Evolutionary conservation across 1,140 invertebrate species (phyloP), one percentile per base, ranked within the genome.

Genomic region (Drosophila subobscura): DNA sequence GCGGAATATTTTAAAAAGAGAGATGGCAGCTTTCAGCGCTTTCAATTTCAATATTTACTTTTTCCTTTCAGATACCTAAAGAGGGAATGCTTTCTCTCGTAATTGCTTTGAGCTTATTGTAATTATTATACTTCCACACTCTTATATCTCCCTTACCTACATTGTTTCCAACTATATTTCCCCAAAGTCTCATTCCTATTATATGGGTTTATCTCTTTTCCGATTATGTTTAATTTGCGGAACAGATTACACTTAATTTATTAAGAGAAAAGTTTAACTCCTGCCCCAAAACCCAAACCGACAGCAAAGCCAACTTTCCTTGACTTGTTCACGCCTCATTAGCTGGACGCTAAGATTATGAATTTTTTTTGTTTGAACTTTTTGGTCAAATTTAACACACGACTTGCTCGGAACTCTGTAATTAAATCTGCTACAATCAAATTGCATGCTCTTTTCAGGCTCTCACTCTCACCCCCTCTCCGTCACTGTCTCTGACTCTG

Each of bases 371-470:
- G 33, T 68, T 74, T 74, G 44, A 75, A 61, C 59, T 79, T 59
- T 54, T 25, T 37, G 51, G 64, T 77, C 72, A 51, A 59, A 59
- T 75, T 75, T 75, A 75, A 75, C 72, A 67, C 61, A 58, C 63
- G 72, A 67, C 72, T 67, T 46, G 49, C 16, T 33, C 41, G 44
- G 37, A 70, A 61, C 65, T 85, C 65, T 65, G 61, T 86, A 86
- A 85, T 85, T 85, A 80, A 86, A 85, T 86, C 59, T 67, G 63
- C 52, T 61, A 63, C 57, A 51, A 60, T 67, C 54, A 75, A 75
- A 75, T 75, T 75, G 57, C 72, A 45, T 45, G 44, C 47, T 49
- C 49, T 49, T 63, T 74, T 64, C 23, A 33, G 59, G 23, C 27
- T 29, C 5, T 4, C 33, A 12, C 20, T 22, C 44, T 16, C 53